These are phyloP conservation scores for Agrotis ipsilon DNA, from an alignment of 2,888 invertebrate species.

Conservation along the genomic window DNA sequence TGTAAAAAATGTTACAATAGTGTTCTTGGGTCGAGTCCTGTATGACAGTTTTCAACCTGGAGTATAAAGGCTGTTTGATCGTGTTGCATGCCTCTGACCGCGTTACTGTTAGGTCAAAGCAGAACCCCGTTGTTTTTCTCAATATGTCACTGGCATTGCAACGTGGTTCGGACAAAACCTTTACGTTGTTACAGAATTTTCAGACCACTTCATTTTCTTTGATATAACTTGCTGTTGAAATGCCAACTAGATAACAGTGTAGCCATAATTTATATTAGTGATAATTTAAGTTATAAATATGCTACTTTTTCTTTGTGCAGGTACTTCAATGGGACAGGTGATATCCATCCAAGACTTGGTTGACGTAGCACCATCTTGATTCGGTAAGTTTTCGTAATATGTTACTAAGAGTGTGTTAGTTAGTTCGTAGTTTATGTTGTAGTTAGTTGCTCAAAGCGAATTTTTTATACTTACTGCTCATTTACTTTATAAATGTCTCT, in stretches of 20 bases:
- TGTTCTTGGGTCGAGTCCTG: neutral
- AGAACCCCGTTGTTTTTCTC: neutral
- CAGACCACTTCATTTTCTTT: neutral
- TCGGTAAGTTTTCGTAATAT: constrained; percentile 57
- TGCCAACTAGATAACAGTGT: neutral
- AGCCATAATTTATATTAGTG: neutral
- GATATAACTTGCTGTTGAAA: neutral
- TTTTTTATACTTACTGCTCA: constrained; percentile 45
- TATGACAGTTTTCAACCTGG: neutral
- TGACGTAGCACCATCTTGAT: constrained; percentile 9
- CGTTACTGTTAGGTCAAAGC: neutral
- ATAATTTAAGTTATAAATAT: neutral
- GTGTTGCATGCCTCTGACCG: neutral
- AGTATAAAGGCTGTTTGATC: constrained; percentile 2
- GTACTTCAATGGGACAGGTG: constrained; percentile 24
- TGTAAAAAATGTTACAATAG: neutral
- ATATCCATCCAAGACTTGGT: constrained; percentile 11
- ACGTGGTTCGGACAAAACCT: too few relatives aligned
- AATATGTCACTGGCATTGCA: neutral
- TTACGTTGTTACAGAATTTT: constrained; percentile 2
- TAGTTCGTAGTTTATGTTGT: constrained; percentile 47
- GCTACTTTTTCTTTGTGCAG: constrained; percentile 50
- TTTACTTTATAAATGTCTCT: constrained; percentile 37
- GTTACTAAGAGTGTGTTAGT: constrained; percentile 38
- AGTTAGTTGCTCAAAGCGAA: constrained; percentile 69